phyloP scores from a whole-genome alignment of 2,113 vertebrate genomes.

The Oreamnos americanus region DNA sequence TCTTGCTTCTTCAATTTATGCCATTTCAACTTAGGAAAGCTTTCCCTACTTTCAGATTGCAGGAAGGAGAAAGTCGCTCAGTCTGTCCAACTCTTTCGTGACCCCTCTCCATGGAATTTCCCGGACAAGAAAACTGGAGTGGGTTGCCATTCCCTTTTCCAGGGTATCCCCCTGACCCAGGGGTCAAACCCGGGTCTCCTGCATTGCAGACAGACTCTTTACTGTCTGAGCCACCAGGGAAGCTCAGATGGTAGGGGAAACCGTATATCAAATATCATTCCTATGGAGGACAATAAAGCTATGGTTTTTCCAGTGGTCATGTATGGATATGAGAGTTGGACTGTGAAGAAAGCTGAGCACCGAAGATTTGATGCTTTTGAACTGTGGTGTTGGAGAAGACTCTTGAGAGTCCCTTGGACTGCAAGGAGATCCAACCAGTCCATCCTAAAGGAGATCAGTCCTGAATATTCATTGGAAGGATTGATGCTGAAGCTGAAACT shows the following conservation, averaged over 20 bases:
- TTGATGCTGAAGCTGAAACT: not conserved
- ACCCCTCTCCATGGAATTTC: not conserved
- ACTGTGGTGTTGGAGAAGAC: not conserved
- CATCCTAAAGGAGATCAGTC: not conserved
- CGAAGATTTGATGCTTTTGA: not conserved
- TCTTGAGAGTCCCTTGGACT: not conserved
- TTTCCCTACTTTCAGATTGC: not conserved
- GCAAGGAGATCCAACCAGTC: not conserved
- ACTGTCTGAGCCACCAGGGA: not conserved
- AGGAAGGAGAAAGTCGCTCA: not conserved
- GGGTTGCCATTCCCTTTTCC: not conserved
- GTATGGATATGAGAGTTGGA: not conserved
- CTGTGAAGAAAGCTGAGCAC: not conserved
- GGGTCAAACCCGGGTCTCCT: not conserved
- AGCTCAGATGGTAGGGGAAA: not conserved
- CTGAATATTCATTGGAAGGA: not conserved
- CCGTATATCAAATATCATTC: not conserved
- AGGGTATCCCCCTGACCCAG: not conserved
- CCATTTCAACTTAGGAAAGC: not conserved
- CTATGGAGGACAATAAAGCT: not conserved
- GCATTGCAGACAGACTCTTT: not conserved
- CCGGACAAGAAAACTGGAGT: not conserved
- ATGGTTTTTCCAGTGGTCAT: not conserved
- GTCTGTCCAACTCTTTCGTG: not conserved
- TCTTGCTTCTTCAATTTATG: not conserved